Evolutionary conservation across 2,888 invertebrate genomes (phyloP).

Genomic region (Gisinianus flammeolus): DNA sequence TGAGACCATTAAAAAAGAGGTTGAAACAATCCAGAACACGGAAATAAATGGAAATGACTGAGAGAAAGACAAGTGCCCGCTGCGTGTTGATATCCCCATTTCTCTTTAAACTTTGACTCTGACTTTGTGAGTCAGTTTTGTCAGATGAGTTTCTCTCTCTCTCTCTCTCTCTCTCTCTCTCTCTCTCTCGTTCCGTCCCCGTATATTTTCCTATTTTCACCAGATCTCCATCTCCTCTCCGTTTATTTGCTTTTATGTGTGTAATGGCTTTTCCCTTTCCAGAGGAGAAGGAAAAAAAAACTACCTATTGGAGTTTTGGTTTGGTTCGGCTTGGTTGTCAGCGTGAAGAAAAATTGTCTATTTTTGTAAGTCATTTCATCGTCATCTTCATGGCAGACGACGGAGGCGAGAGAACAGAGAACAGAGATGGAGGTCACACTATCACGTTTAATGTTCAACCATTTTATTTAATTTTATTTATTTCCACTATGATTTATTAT

Average conservation of each 20-base stretch:
- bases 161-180: too few relatives aligned
- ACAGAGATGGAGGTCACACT: neutral
- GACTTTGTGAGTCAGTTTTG: neutral
- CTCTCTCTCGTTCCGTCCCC: too few relatives aligned
- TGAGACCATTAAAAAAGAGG: slow-evolving; percentile 15
- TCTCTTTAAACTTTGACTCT: neutral
- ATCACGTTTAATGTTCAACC: neutral
- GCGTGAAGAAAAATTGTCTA: neutral
- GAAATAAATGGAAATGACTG: slow-evolving; percentile 24
- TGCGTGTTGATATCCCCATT: neutral
- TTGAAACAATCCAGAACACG: slow-evolving; percentile 34
- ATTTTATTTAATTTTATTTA: neutral
- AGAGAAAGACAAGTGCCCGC: neutral
- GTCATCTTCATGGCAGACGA: neutral
- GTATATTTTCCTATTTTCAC: neutral
- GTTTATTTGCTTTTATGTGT: neutral
- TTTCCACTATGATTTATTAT: neutral
- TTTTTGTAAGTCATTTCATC: slow-evolving; percentile 7
- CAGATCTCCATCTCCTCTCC: neutral
- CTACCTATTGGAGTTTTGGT: too few relatives aligned
- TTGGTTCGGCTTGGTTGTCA: neutral
- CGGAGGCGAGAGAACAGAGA: neutral
- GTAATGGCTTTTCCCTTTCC: neutral
- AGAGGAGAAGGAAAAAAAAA: too few relatives aligned
- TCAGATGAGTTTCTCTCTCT: too few relatives aligned